Evolutionary conservation across 2,797 vertebrate species (phyloP).

Genomic region (Muscicapa comitata): DNA sequence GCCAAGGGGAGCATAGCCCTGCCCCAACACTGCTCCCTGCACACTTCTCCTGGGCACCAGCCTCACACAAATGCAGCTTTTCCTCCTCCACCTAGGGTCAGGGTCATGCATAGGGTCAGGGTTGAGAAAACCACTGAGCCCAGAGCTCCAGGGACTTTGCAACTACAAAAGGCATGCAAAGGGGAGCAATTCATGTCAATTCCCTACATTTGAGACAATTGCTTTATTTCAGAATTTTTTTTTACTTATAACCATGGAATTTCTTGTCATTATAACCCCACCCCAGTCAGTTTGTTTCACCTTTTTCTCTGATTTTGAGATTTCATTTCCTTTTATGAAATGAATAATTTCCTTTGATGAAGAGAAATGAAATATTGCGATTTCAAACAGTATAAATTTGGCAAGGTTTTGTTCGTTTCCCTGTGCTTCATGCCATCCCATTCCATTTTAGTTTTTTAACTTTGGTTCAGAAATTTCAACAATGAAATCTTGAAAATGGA

Average conservation of each 20-base stretch:
- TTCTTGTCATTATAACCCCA: background rate
- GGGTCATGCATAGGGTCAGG: no score
- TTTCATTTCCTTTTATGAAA: background rate
- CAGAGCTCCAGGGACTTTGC: background rate
- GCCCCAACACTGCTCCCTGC: background rate
- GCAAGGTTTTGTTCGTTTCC: background rate
- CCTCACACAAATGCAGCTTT: background rate
- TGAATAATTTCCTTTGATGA: background rate
- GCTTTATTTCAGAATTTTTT: background rate
- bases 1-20: background rate
- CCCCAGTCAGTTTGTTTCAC: background rate
- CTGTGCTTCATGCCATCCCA: background rate
- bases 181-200: background rate
- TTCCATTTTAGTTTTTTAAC: background rate
- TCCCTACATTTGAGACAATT: background rate
- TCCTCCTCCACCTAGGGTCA: no score
- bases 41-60: background rate
- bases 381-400: background rate
- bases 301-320: background rate
- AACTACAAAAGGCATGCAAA: background rate
- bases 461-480: background rate
- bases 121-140: background rate
- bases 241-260: background rate
- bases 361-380: rapidly evolving
- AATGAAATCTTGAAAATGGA: background rate